A percentile compares a stretch with the other conserved stretches of the same genome.
phyloP scores from a whole-genome alignment of 2,888 invertebrate species.

The Toxonevra muliebris region DNA sequence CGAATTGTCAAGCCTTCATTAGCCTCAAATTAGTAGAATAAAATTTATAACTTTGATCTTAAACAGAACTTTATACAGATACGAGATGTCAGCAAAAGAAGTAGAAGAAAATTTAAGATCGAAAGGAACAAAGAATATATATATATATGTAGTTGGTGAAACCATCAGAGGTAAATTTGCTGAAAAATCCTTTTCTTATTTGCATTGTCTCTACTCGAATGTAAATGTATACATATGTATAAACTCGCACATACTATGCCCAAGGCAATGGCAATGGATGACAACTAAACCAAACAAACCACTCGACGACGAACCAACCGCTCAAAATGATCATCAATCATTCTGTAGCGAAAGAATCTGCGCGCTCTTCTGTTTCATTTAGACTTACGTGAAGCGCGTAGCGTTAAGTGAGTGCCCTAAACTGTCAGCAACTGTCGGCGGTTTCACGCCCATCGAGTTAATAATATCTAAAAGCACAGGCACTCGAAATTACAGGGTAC shows the following conservation, averaged over 20 bases:
- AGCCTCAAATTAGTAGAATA: constrained; percentile 43
- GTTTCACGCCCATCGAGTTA: constrained; percentile 46
- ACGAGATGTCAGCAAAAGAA: no score
- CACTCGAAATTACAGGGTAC: constrained; percentile 12
- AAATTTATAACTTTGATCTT: constrained; percentile 34
- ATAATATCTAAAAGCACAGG: constrained; percentile 35
- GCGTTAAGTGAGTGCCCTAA: constrained; percentile 36
- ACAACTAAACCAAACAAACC: constrained; percentile 36
- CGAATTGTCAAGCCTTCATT: constrained; percentile 42
- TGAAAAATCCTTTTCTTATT: no score
- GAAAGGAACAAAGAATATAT: no score
- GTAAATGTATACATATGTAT: no score
- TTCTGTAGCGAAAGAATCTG: constrained; percentile 1
- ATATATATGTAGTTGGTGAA: no score
- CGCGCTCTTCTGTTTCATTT: neutral
- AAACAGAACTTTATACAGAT: no score
- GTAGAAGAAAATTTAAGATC: no score
- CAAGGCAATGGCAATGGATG: constrained; percentile 30
- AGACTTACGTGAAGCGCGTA: constrained; percentile 1
- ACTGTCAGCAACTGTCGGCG: constrained; percentile 43
- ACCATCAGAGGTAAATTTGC: no score
- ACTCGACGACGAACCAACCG: neutral
- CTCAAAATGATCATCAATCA: constrained; percentile 48
- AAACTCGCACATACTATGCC: neutral
- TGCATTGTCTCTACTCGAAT: no score